These are phyloP conservation scores for Meghimatium bilineatum DNA, from an alignment of 2,888 invertebrate species.

Conservation along the genomic window DNA sequence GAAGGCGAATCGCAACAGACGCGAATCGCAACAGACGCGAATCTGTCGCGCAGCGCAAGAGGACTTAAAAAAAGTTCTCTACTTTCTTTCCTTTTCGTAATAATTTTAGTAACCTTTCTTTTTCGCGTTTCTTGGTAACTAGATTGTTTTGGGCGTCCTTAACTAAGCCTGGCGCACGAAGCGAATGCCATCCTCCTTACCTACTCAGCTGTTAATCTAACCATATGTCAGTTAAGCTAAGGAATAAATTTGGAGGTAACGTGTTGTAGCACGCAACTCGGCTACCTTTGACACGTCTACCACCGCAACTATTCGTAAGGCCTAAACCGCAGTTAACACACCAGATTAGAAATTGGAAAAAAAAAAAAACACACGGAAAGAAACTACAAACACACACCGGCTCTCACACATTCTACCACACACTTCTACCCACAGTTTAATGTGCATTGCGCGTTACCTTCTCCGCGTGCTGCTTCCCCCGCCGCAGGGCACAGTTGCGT, in stretches of 20 bases:
- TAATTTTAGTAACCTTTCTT: too few relatives aligned
- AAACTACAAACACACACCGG: neutral
- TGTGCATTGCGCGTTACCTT: neutral
- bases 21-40: too few relatives aligned
- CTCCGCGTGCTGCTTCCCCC: neutral
- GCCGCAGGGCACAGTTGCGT: neutral
- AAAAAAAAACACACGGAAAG: neutral
- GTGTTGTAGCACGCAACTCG: neutral
- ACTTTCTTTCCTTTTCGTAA: too few relatives aligned
- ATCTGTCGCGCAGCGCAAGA: too few relatives aligned
- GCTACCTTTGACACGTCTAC: neutral
- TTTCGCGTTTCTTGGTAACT: too few relatives aligned
- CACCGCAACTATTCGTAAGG: neutral
- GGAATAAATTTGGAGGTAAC: neutral
- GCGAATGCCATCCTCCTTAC: too few relatives aligned
- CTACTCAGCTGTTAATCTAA: too few relatives aligned
- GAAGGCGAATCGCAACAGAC: too few relatives aligned
- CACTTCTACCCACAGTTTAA: neutral
- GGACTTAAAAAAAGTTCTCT: too few relatives aligned
- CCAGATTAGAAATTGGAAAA: neutral
- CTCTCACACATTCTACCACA: neutral
- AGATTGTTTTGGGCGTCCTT: too few relatives aligned
- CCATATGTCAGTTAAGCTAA: too few relatives aligned
- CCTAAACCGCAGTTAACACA: slow-evolving; percentile 13
- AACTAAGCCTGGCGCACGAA: too few relatives aligned